Base-by-base conservation (phyloP, 1,140 invertebrate genomes). In the Holcopasites calliopsidis region DNA sequence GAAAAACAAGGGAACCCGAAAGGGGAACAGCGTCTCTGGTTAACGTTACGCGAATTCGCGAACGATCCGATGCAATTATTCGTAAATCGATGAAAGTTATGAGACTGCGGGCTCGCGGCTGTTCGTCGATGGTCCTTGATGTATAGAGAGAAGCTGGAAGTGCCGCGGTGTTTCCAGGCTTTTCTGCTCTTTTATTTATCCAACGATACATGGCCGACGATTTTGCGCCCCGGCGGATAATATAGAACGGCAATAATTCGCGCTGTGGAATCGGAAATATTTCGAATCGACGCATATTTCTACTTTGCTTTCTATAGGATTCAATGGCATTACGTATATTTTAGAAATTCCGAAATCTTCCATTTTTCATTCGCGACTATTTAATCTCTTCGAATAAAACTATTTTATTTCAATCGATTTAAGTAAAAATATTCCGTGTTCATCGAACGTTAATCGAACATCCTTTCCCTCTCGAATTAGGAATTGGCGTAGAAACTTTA, bases 1-100 rank as follows among this genome's bases (percentile, higher is more conserved):
- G 58, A 55, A 58, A 72, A 73, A 77, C 42, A 65, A 35, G 40
- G 21, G 55, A 31, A 21, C 26, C 26, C 0, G n/a, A 10, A 2
- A 35, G 2, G n/a, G 16, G 28, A 23, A 16, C 16, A 26, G 38
- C 2, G 26, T 23, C 44, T 21, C 62, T 66, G 52, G 31, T 13
- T 42, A 65, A 44, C 44, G 61, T 65, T 33, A 21, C 33, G n/a
- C 23, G 13, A 35, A 44, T 44, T 58, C 28, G 23, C 28, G 23
- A 38, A 38, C 38, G 10, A 68, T 75, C 31, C 38, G 28, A 18
- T 40, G 11, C 35, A 47, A 31, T 58, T 44, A 44, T 26, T 21
- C 10, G 1, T 13, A 1, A n/a, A 4, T 26, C 13, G 60, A 54
- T 10, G 69, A 40, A 26, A 61, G 26, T 1, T 26, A 23, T 3